Evolutionary conservation across 2,797 vertebrate genomes (phyloP), one percentile per base, ranked within the genome.

Genomic region (Pseudomugil gertrudae): DNA sequence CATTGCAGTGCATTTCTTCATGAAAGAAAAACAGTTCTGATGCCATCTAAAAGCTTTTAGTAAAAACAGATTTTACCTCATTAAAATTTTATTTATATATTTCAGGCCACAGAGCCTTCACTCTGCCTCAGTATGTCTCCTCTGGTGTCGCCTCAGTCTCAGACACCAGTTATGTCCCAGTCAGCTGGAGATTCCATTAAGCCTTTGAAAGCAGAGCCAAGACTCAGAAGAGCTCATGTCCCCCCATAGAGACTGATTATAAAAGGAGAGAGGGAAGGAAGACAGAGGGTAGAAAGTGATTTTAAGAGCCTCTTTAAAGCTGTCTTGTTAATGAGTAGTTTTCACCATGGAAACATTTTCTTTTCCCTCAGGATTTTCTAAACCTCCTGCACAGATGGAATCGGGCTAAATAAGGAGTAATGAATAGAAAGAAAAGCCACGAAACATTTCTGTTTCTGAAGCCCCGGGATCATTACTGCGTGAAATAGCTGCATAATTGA

Each of bases 251-350:
- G 87, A 58, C 78, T 89, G 84, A 83, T 87, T 87, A 84, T 74
- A 69, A 77, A 78, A 53, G 57, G 57, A 72, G 50, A 59, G 75
- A 59, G 36, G 10, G 4, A 53, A 52, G 29, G 57, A 19, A 47
- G 30, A 56, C 24, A 1, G 77, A 47, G 66, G 54, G 56, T 47
- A 36, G 66, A 82, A 82, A 78, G 58, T 76, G 69, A 83, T 90
- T 90, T 88, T 82, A 87, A 92, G 86, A 87, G 77, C 72, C 72
- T 75, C 81, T 87, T 66, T 85, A 83, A 90, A 84, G 89, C 85
- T 83, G 47, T 62, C 61, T 55, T 29, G 35, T 76, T 92, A 90
- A 89, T 86, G 84, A 89, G 79, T 79, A 67, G 69, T 76, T 68
- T 61, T 90, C 81, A 58, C 86, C 84, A 92, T 89, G 82, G 82